phyloP scores from a whole-genome alignment of 2,797 vertebrate species.

The Telmatherina bonti region DNA sequence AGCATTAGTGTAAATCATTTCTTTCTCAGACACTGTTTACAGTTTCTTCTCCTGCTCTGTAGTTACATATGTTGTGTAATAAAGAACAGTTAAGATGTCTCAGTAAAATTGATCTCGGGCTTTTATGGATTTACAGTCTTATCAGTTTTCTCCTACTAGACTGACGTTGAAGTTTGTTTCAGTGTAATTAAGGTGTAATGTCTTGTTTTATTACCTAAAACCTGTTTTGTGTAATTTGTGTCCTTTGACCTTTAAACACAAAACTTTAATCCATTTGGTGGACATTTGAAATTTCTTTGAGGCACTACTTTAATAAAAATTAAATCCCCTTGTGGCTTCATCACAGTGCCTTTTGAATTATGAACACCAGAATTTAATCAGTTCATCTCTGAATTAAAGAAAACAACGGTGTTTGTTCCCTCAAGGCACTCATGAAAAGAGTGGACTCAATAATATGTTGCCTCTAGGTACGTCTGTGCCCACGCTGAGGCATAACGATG shows the following conservation, averaged over 20 bases:
- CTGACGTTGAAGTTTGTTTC: neutral
- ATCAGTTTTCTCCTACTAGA: neutral
- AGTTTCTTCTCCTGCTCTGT: neutral
- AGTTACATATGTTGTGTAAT: neutral
- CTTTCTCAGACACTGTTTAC: neutral
- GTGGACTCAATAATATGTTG: neutral
- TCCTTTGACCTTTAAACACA: neutral
- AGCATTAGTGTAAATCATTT: neutral
- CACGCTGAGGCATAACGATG: neutral
- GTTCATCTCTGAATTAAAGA: neutral
- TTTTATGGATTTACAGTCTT: neutral
- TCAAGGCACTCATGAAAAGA: neutral
- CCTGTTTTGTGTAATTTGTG: neutral
- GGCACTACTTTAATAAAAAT: neutral
- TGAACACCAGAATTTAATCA: neutral
- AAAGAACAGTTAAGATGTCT: neutral
- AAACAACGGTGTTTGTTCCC: neutral
- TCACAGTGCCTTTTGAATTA: neutral
- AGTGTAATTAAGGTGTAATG: neutral
- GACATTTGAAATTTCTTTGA: neutral
- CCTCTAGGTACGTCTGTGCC: neutral
- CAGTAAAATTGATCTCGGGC: neutral
- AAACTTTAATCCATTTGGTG: neutral
- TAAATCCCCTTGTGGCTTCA: neutral
- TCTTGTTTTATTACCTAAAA: neutral